Conservation (phyloP, 1,140 invertebrate species). For the Batillaria attramentaria region DNA sequence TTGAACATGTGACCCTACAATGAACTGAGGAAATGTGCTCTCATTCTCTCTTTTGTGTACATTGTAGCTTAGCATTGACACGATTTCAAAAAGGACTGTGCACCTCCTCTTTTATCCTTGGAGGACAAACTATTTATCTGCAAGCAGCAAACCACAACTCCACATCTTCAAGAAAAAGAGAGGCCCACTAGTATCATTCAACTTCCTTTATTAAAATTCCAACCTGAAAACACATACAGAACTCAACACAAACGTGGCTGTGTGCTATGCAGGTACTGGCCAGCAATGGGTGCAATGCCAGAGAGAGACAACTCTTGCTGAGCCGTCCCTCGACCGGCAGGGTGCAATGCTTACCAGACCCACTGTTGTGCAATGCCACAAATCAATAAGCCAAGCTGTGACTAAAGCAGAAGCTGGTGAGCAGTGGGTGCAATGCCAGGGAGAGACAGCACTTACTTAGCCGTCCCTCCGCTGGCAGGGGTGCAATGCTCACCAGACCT, state of each 20-base stretch:
- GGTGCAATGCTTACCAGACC: background rate
- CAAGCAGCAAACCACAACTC: too few species aligned
- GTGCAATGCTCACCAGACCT: slow-evolving; percentile 17
- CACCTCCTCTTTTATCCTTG: too few species aligned
- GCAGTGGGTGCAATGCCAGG: slow-evolving; percentile 29
- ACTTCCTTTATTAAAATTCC: background rate
- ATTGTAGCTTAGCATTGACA: too few species aligned
- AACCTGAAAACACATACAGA: background rate
- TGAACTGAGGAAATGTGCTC: too few species aligned
- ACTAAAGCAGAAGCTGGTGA: background rate
- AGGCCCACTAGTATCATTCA: too few species aligned
- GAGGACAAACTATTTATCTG: too few species aligned
- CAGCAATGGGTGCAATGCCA: slow-evolving; percentile 24
- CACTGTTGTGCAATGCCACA: slow-evolving; percentile 26
- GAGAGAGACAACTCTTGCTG: background rate
- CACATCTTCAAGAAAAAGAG: too few species aligned
- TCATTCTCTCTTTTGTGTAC: too few species aligned
- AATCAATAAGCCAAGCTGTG: background rate
- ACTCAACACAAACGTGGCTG: background rate
- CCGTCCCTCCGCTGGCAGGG: background rate
- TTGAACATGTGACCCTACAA: too few species aligned
- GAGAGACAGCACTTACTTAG: slow-evolving; percentile 21
- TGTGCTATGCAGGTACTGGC: background rate
- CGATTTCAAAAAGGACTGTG: too few species aligned
- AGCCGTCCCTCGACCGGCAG: background rate